phyloP scores from a whole-genome alignment of 2,113 vertebrate species.

The chimpanzee (Pan troglodytes) region NHGRI_mPanTro3-v2.1_pri NC_072409.2:27288001-27288500 shows the following conservation, averaged over 20 bases:
- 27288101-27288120: neutral
- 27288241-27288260: neutral
- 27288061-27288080: neutral
- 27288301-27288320: neutral
- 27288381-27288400: neutral
- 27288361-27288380: neutral
- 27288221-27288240: conserved; percentile 20
- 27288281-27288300: neutral
- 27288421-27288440: neutral
- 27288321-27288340: neutral
- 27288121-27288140: neutral
- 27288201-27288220: neutral
- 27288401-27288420: neutral
- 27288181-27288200: neutral
- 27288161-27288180: conserved; percentile 4
- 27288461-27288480: conserved; percentile 32
- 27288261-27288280: neutral
- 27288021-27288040: neutral
- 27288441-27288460: neutral
- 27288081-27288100: neutral
- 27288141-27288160: conserved; percentile 41
- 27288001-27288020: neutral
- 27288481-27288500: conserved; percentile 32
- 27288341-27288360: neutral
- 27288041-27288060: conserved; percentile 1